Evolutionary conservation across 2,888 invertebrate genomes (phyloP), one percentile per base, ranked within the genome.

Genomic region (Xylophagus ater): DNA sequence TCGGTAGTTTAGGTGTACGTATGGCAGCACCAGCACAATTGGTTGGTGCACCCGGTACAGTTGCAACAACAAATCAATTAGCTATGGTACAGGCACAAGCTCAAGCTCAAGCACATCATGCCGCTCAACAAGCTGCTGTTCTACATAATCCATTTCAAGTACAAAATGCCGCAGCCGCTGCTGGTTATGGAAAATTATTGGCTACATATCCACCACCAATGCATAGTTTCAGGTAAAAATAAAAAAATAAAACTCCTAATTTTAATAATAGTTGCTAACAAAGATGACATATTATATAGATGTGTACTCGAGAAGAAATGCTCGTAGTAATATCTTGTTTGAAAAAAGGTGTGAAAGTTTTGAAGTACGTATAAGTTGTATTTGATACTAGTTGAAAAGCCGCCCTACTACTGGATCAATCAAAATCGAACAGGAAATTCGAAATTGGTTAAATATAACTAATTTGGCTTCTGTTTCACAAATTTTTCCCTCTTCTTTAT

Each of bases 1-100:
- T 81, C 49, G 81, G 83, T 53, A 74, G 82, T 7, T 62, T 84
- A 34, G 83, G 83, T 52, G 74, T 71, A 64, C 73, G 69, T 55
- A 61, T 83, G 68, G 66, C 73, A 51, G 72, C 74, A 2, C 74
- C 76, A 18, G 58, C 59, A 1, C 63, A 62, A 35, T 50, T 70
- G 28, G 64, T 70, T 21, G 69, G 68, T 4, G 58, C 61, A 14
- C 60, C 62, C 7, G 52, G 67, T 56, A 47, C 70, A 51, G 54
- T 69, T 50, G 40, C 74, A 51, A 60, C 72, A 55, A 66, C 77
- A 56, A 70, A 78, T 62, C 72, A 75, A 45, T 53, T 75, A 51
- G 68, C 75, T 46, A 68, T 77, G 54, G 62, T 73, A 12, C 70
- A 70, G 51, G 59, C 67, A 47, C 49, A 67, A 56, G 56, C 66